These are phyloP conservation scores for Ferdinandea cuprea DNA, from an alignment of 2,888 invertebrate species.

Conservation along the genomic window DNA sequence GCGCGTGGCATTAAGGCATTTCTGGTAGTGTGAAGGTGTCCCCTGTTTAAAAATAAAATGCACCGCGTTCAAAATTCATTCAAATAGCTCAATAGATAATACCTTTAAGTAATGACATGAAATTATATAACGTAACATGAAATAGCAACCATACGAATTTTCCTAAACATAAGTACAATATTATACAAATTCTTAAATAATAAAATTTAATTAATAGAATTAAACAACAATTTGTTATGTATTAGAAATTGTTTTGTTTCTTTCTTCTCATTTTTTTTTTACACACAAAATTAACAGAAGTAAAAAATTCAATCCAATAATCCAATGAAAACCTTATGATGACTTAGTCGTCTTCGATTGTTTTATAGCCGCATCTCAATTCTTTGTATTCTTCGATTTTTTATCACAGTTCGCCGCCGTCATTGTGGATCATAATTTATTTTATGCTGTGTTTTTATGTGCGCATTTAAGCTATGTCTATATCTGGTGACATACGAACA, in stretches of 20 bases:
- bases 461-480: constrained; percentile 84
- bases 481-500: constrained; percentile 84
- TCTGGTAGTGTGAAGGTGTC: too few species aligned
- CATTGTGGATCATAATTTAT: constrained; percentile 70
- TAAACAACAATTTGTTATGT: constrained; percentile 52
- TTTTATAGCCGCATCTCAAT: neutral
- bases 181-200: neutral
- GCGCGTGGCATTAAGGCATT: too few species aligned
- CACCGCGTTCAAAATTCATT: too few species aligned
- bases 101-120: neutral
- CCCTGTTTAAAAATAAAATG: too few species aligned
- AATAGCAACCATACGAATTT: neutral
- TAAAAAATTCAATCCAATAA: neutral
- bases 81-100: too few species aligned
- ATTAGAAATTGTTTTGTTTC: constrained; percentile 2
- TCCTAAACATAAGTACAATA: neutral
- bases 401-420: neutral
- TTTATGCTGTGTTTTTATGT: constrained; percentile 83
- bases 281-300: too few species aligned
- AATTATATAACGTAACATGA: neutral
- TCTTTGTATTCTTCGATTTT: constrained; percentile 22
- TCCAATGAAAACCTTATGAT: too few species aligned
- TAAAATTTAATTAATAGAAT: constrained; percentile 7
- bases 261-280: neutral
- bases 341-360: neutral